phyloP scores from a whole-genome alignment of 2,113 vertebrate species.

The Hemibagrus wyckioides region DNA sequence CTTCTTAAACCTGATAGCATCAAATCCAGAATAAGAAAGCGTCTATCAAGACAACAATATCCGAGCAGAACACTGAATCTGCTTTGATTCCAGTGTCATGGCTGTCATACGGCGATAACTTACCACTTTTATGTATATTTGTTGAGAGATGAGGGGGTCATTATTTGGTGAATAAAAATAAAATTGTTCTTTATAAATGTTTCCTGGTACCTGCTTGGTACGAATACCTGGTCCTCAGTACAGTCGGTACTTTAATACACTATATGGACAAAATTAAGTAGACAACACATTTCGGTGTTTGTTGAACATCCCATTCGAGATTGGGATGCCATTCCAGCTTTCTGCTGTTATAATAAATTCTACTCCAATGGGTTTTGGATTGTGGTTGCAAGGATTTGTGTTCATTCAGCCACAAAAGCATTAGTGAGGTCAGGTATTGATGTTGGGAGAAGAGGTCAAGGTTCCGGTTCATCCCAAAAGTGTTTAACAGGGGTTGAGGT shows the following conservation, averaged over 20 bases:
- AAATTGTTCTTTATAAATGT: background rate
- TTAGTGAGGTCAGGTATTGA: background rate
- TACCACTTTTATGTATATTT: background rate
- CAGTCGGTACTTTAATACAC: background rate
- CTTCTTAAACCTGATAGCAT: conserved; percentile 9
- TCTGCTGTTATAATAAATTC: background rate
- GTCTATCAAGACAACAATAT: background rate
- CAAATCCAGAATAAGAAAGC: background rate
- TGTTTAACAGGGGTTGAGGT: background rate
- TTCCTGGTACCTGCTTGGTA: background rate
- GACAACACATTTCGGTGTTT: background rate
- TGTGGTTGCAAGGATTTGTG: background rate
- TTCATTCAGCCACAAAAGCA: background rate
- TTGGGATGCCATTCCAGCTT: too few relatives aligned
- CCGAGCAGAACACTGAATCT: background rate
- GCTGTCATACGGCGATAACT: background rate
- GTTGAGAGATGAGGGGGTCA: background rate
- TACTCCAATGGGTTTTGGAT: background rate
- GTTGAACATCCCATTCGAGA: background rate
- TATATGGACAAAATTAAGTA: background rate
- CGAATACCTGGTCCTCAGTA: too few relatives aligned
- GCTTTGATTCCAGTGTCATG: background rate
- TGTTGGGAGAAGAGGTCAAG: background rate
- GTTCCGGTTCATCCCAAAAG: too few relatives aligned
- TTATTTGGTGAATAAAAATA: background rate